Evolutionary conservation across 2,113 vertebrate species (phyloP).

Genomic region (Lota lota): DNA sequence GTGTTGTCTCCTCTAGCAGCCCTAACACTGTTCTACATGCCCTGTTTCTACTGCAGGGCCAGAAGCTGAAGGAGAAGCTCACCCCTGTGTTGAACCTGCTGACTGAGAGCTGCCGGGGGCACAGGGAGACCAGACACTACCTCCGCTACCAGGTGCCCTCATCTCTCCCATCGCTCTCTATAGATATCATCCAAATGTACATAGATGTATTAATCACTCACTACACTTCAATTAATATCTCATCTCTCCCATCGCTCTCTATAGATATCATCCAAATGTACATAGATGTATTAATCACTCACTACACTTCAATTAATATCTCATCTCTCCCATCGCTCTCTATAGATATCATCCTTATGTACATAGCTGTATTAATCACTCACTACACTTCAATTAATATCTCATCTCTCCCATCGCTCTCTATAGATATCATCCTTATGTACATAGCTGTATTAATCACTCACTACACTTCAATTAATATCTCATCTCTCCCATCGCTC

Average conservation of each 20-base stretch:
- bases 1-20: no score
- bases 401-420: no score
- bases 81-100: conserved; percentile 78
- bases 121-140: conserved; percentile 76
- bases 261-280: neutral
- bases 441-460: neutral
- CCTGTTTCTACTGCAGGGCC: conserved; percentile 52
- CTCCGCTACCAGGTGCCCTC: conserved; percentile 64
- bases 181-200: neutral
- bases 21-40: neutral
- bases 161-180: no score
- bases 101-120: conserved; percentile 76
- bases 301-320: neutral
- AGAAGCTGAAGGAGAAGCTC: conserved; percentile 75
- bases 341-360: neutral
- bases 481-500: no score
- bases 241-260: no score
- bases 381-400: neutral
- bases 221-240: neutral
- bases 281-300: neutral
- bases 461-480: neutral
- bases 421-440: neutral
- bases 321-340: no score
- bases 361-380: neutral
- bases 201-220: neutral